These are phyloP conservation scores for Limnephilus lunatus DNA, from an alignment of 2,888 invertebrate species.

Conservation along the genomic window DNA sequence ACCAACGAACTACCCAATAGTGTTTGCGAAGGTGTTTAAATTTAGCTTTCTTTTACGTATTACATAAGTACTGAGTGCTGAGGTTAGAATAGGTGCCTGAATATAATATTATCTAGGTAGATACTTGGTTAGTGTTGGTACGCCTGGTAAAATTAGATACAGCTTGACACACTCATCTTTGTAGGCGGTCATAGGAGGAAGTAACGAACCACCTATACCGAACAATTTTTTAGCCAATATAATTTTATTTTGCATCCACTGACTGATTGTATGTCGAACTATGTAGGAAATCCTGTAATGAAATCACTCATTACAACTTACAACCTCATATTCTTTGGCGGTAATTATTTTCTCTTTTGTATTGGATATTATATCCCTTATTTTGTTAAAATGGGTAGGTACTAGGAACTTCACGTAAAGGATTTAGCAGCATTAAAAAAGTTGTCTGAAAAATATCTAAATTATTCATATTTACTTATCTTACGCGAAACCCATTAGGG, in stretches of 20 bases:
- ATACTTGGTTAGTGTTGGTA: background rate
- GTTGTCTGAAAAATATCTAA: slow-evolving; percentile 50
- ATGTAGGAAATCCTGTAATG: background rate
- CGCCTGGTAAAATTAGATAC: background rate
- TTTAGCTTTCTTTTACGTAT: no score
- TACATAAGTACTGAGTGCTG: no score
- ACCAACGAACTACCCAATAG: no score
- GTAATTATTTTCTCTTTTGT: background rate
- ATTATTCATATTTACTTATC: slow-evolving; percentile 62
- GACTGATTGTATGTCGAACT: background rate
- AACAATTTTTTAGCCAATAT: no score
- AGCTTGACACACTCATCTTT: background rate
- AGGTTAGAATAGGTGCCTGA: no score
- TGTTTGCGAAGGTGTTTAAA: no score
- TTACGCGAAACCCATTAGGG: slow-evolving; percentile 65
- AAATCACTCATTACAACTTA: background rate
- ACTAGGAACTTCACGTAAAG: slow-evolving; percentile 11
- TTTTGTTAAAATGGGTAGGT: background rate
- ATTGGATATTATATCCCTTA: slow-evolving; percentile 12
- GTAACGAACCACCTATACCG: background rate
- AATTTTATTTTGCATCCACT: no score
- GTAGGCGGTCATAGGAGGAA: background rate
- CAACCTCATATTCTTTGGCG: background rate
- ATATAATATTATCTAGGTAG: background rate
- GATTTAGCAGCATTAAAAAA: slow-evolving; percentile 16